phyloP scores from a whole-genome alignment of 2,113 vertebrate species.

The Prunella fulvescens region DNA sequence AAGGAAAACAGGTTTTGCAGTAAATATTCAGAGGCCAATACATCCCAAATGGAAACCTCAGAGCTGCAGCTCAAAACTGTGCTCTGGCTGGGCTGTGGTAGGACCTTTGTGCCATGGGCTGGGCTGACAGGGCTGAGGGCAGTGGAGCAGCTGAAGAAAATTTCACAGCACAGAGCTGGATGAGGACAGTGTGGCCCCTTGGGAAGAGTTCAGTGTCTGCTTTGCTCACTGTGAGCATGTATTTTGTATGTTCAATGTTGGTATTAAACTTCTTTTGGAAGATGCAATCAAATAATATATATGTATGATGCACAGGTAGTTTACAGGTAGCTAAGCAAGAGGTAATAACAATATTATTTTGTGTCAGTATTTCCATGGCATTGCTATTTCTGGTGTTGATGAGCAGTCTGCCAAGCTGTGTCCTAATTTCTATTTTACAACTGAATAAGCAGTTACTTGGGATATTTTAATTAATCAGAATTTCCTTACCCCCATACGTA shows the following conservation, averaged over 20 bases:
- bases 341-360: neutral
- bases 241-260: neutral
- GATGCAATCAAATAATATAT: neutral
- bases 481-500: neutral
- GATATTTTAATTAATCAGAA: neutral
- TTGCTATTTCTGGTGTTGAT: neutral
- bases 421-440: neutral
- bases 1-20: neutral
- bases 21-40: neutral
- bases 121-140: neutral
- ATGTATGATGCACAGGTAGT: neutral
- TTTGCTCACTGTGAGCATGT: neutral
- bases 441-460: neutral
- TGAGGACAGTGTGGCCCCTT: too few species aligned
- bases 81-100: neutral
- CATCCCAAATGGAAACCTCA: neutral
- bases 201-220: neutral
- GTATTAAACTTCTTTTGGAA: neutral
- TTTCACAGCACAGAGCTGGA: neutral
- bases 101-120: neutral
- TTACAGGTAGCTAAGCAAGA: neutral
- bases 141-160: neutral
- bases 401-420: neutral
- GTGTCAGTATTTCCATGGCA: neutral
- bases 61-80: accelerated